A percentile compares a stretch with the other conserved stretches of the same genome.
phyloP scores from a whole-genome alignment of 2,797 vertebrate species.

The Arctocebus calabarensis region DNA sequence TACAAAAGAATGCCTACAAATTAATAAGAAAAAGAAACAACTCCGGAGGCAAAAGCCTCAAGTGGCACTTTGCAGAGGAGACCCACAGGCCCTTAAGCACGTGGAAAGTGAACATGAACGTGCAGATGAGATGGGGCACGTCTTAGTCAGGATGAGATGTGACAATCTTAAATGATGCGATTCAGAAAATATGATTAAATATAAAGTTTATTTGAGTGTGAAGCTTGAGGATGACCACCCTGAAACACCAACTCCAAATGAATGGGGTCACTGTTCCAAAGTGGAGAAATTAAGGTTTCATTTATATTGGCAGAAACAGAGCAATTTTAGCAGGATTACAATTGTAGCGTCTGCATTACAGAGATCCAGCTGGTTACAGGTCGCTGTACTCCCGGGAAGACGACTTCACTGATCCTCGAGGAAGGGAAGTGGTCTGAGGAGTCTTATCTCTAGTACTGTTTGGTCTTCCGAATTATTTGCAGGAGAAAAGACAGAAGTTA shows the following conservation, averaged over 20 bases:
- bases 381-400: neutral
- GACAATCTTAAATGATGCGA: neutral
- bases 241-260: neutral
- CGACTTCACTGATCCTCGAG: neutral
- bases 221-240: neutral
- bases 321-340: neutral
- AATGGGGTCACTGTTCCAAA: neutral
- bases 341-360: neutral
- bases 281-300: neutral
- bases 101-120: neutral
- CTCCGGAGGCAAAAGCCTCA: neutral
- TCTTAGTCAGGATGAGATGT: neutral
- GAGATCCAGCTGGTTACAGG: neutral
- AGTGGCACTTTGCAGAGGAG: neutral
- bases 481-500: neutral
- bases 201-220: neutral
- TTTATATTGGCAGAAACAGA: neutral
- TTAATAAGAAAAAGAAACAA: neutral
- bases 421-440: neutral
- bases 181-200: neutral
- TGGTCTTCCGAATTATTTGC: neutral
- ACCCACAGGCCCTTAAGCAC: no score
- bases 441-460: no score
- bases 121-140: accelerated
- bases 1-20: neutral